Conservation (phyloP, 2,113 vertebrate species). For the Siniperca chuatsi region DNA sequence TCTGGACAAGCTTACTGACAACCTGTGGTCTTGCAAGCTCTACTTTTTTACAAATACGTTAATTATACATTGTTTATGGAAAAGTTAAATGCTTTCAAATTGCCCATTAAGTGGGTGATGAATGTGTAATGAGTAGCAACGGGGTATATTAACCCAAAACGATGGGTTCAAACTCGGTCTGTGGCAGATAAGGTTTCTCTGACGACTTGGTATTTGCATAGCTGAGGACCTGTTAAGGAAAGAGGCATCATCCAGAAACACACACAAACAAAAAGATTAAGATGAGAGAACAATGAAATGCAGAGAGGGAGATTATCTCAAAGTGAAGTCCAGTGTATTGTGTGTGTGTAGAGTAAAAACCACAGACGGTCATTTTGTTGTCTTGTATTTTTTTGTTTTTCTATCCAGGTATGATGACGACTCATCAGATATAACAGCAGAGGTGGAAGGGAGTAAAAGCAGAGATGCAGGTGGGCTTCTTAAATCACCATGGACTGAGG, state of each 20-base stretch:
- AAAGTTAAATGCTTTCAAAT: slow-evolving; percentile 33
- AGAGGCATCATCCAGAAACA: slow-evolving; percentile 7
- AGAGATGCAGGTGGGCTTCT: slow-evolving; percentile 32
- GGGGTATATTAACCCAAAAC: slow-evolving; percentile 40
- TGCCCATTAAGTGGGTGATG: slow-evolving; percentile 20
- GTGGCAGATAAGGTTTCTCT: slow-evolving; percentile 47
- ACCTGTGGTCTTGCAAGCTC: background rate
- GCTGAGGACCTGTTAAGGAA: slow-evolving; percentile 1
- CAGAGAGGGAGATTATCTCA: background rate
- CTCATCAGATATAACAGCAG: slow-evolving; percentile 6
- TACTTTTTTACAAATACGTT: background rate
- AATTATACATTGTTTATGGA: slow-evolving; percentile 27
- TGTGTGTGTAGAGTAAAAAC: background rate
- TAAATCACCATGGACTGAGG: slow-evolving; percentile 6
- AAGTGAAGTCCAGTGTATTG: background rate
- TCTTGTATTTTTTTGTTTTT: slow-evolving; percentile 14
- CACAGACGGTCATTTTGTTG: background rate
- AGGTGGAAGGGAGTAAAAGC: background rate
- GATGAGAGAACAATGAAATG: background rate
- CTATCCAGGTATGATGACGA: background rate
- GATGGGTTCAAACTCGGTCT: slow-evolving; percentile 28
- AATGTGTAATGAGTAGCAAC: slow-evolving; percentile 47
- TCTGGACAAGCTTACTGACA: slow-evolving; percentile 20
- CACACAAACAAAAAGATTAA: background rate
- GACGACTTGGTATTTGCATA: slow-evolving; percentile 40